Evolutionary conservation across 1,140 invertebrate genomes (phyloP).

Genomic region (Odontomachus brunneus): DNA sequence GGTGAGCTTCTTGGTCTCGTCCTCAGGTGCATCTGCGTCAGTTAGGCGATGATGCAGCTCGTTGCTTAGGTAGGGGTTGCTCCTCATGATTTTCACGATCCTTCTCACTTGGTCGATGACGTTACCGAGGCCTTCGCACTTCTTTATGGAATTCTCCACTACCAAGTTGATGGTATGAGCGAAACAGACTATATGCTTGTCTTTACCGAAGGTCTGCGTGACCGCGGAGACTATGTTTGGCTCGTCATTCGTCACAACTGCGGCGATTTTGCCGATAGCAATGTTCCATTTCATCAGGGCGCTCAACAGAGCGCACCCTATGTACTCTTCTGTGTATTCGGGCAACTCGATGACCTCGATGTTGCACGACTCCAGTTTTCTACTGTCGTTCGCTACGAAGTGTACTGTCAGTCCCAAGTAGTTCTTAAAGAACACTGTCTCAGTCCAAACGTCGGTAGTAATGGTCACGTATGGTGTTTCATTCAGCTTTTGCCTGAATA

Average conservation of each 20-base stretch:
- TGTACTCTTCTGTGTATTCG: conserved; percentile 76
- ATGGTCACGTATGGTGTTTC: conserved; percentile 64
- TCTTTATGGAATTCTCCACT: conserved; percentile 18
- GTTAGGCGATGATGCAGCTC: background rate
- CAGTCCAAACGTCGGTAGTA: conserved; percentile 76
- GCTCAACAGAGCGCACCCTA: conserved; percentile 67
- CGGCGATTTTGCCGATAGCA: conserved; percentile 73
- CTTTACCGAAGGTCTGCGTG: conserved; percentile 75
- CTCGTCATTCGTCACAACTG: conserved; percentile 79
- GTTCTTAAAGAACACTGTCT: conserved; percentile 69
- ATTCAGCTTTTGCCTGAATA: conserved; percentile 69
- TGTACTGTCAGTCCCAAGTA: conserved; percentile 72
- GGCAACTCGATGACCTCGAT: conserved; percentile 69
- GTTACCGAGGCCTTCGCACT: background rate
- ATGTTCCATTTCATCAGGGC: conserved; percentile 76
- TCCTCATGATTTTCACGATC: conserved; percentile 33
- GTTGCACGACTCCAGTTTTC: conserved; percentile 39
- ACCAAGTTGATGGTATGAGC: conserved; percentile 66
- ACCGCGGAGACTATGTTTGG: conserved; percentile 80
- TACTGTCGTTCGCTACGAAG: conserved; percentile 50
- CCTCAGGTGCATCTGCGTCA: background rate
- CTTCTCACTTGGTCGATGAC: conserved; percentile 48
- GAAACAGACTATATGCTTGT: conserved; percentile 75
- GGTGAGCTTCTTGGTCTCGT: conserved; percentile 57
- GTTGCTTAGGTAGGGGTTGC: conserved; percentile 6